Conservation (phyloP, 2,797 vertebrate species). For the Neosalanx taihuensis region DNA sequence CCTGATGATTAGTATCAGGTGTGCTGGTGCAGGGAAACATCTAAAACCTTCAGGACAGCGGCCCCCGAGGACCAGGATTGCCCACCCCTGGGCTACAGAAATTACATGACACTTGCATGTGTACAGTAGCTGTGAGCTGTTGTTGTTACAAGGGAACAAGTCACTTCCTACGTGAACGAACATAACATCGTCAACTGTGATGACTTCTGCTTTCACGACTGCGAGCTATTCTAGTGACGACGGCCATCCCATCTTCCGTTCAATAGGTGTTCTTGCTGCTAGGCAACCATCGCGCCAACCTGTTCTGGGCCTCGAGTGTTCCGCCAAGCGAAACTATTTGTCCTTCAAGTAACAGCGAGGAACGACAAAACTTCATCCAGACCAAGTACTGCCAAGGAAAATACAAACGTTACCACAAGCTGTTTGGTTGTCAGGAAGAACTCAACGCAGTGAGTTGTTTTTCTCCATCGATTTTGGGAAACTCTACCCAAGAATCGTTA, state of each 20-base stretch:
- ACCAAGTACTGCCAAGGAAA: slow-evolving; percentile 81
- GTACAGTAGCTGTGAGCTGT: too few relatives aligned
- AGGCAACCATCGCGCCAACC: slow-evolving; percentile 69
- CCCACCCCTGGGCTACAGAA: too few relatives aligned
- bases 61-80: too few relatives aligned
- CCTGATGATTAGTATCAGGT: too few relatives aligned
- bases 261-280: slow-evolving; percentile 73
- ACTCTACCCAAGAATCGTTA: too few relatives aligned
- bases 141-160: too few relatives aligned
- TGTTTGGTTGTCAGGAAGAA: slow-evolving; percentile 76
- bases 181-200: too few relatives aligned
- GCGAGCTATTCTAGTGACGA: neutral
- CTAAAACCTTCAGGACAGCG: too few relatives aligned
- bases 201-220: too few relatives aligned
- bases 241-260: neutral
- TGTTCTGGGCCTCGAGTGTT: slow-evolving; percentile 80
- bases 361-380: slow-evolving; percentile 64
- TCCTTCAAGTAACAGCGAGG: slow-evolving; percentile 53
- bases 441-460: slow-evolving; percentile 71
- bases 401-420: slow-evolving; percentile 75
- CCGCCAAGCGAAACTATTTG: slow-evolving; percentile 75
- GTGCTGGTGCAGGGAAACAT: too few relatives aligned
- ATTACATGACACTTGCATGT: too few relatives aligned
- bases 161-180: too few relatives aligned
- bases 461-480: slow-evolving; percentile 1